These are phyloP conservation scores for Acanthosoma haemorrhoidale DNA, from an alignment of 2,888 invertebrate genomes.

Conservation along the genomic window DNA sequence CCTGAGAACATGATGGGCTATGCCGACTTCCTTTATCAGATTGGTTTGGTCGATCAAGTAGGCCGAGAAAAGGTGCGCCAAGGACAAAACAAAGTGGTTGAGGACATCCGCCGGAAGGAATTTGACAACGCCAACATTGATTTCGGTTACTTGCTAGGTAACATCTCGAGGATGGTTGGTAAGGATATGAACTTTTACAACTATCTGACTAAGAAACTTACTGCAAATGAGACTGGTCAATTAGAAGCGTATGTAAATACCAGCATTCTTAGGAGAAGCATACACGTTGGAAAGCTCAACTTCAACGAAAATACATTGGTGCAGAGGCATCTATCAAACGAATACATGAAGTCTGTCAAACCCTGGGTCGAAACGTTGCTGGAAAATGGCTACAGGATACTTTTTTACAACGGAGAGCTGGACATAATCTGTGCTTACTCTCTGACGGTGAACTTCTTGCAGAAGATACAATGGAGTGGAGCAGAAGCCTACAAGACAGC, in stretches of 20 bases:
- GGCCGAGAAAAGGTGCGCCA: too few relatives aligned
- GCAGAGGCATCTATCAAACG: conserved; percentile 63
- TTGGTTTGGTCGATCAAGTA: conserved; percentile 54
- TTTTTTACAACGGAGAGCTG: conserved; percentile 84
- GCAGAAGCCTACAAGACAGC: conserved; percentile 62
- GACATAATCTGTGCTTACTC: conserved; percentile 89
- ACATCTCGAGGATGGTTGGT: too few relatives aligned
- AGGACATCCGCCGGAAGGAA: too few relatives aligned
- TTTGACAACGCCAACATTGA: too few relatives aligned
- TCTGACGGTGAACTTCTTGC: conserved; percentile 71
- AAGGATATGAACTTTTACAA: too few relatives aligned
- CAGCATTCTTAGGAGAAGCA: conserved; percentile 52
- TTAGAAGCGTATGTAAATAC: too few relatives aligned
- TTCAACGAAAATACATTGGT: conserved; percentile 49
- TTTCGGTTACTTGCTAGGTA: too few relatives aligned
- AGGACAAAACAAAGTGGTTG: too few relatives aligned
- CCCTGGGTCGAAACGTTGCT: conserved; percentile 64
- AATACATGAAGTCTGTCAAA: conserved; percentile 77
- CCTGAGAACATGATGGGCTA: conserved; percentile 71
- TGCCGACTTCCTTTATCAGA: conserved; percentile 71
- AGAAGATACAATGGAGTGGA: conserved; percentile 63
- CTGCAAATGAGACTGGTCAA: too few relatives aligned
- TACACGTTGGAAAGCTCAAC: conserved; percentile 75
- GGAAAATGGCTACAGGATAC: conserved; percentile 59
- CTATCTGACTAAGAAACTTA: too few relatives aligned